These are phyloP conservation scores for Escarpia spicata DNA, from an alignment of 2,888 invertebrate genomes.

Conservation along the genomic window DNA sequence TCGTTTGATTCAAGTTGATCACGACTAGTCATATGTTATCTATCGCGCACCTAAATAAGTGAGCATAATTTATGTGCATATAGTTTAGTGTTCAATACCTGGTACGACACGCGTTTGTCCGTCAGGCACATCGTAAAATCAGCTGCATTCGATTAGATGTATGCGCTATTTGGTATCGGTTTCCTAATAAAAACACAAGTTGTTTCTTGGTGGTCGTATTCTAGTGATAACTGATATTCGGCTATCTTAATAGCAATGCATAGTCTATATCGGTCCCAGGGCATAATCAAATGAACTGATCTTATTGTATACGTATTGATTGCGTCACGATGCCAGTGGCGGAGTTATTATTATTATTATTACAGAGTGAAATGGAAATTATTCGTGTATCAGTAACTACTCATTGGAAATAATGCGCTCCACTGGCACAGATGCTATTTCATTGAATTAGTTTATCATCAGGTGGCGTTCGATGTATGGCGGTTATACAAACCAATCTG, in stretches of 20 bases:
- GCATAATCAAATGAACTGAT: background rate
- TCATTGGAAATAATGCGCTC: background rate
- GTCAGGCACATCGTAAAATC: background rate
- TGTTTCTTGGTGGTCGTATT: background rate
- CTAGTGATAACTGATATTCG: background rate
- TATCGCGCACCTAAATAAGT: background rate
- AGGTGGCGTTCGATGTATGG: background rate
- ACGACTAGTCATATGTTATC: background rate
- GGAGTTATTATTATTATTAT: background rate
- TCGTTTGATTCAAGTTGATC: background rate
- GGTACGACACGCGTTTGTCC: background rate
- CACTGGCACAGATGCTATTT: background rate
- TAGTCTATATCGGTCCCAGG: background rate
- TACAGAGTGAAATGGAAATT: background rate
- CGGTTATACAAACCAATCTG: background rate
- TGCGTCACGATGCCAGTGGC: background rate
- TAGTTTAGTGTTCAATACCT: background rate
- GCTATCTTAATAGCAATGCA: background rate
- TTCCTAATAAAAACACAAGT: background rate
- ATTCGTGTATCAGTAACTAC: background rate
- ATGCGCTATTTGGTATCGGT: background rate
- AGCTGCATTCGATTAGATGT: background rate
- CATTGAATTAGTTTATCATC: background rate
- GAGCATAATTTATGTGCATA: background rate
- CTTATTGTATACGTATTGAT: background rate